These are phyloP conservation scores for Gobionotothen gibberifrons DNA, from an alignment of 2,797 vertebrate genomes.

Conservation along the genomic window DNA sequence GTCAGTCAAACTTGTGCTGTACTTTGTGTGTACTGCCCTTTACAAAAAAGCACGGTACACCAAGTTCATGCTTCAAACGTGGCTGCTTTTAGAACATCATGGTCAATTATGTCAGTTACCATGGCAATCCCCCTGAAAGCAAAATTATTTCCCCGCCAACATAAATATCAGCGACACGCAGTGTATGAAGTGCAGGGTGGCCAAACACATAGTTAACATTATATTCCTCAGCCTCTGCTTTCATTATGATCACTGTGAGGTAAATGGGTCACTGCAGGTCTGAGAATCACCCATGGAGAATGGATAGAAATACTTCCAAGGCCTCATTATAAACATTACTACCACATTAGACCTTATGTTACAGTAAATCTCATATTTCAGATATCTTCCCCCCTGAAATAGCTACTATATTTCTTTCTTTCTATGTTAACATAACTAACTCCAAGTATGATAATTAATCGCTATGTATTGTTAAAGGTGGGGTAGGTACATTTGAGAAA, in stretches of 20 bases:
- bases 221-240: not conserved
- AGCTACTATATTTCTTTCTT: too few relatives aligned
- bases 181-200: slow-evolving; percentile 2
- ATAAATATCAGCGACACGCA: slow-evolving; percentile 26
- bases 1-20: not conserved
- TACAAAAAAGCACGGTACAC: not conserved
- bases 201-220: slow-evolving; percentile 12
- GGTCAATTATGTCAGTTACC: slow-evolving; percentile 49
- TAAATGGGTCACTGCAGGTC: not conserved
- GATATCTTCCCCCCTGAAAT: too few relatives aligned
- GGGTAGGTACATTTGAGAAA: too few relatives aligned
- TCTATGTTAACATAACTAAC: too few relatives aligned
- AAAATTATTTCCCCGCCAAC: slow-evolving; percentile 14
- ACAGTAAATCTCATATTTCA: too few relatives aligned
- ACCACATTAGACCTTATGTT: too few relatives aligned
- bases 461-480: too few relatives aligned
- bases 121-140: slow-evolving; percentile 52
- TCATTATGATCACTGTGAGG: not conserved
- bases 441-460: too few relatives aligned
- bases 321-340: too few relatives aligned
- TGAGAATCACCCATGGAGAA: not conserved
- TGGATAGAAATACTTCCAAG: too few relatives aligned
- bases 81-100: slow-evolving; percentile 39
- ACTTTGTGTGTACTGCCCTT: not conserved
- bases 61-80: slow-evolving; percentile 2